phyloP scores from a whole-genome alignment of 37 sponge, comb jelly and placozoan genomes.

The Eunapius fragilis region DNA sequence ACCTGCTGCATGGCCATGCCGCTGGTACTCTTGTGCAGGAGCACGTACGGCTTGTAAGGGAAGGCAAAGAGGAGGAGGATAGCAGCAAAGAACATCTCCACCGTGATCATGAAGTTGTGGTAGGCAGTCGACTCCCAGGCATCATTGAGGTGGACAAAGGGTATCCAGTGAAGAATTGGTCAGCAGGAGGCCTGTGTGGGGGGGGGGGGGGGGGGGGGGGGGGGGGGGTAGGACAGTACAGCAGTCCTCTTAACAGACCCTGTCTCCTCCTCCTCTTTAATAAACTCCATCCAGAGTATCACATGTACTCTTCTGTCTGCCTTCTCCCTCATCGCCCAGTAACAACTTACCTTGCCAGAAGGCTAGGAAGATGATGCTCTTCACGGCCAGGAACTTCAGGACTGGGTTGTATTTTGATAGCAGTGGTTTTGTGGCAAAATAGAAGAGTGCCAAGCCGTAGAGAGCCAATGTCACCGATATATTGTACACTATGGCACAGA shows the following conservation, averaged over 20 bases:
- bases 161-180: conserved; percentile 67
- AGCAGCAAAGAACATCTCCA: conserved; percentile 97
- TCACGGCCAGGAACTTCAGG: conserved; percentile 93
- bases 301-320: no score
- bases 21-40: conserved; percentile 66
- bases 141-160: conserved; percentile 34
- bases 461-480: conserved; percentile 92
- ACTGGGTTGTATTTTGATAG: conserved; percentile 88
- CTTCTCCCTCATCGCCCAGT: no score
- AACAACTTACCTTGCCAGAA: conserved; percentile 94
- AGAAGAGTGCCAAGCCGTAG: conserved; percentile 94
- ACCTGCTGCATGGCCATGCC: conserved; percentile 81
- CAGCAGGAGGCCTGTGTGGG: conserved; percentile 80
- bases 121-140: conserved; percentile 57
- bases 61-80: conserved; percentile 88
- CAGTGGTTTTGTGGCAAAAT: conserved; percentile 80
- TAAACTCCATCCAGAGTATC: no score
- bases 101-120: conserved; percentile 95
- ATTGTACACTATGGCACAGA: conserved; percentile 89
- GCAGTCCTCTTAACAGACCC: no score
- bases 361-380: conserved; percentile 87
- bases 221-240: no score
- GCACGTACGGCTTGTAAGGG: conserved; percentile 79
- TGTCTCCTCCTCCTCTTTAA: no score
- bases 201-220: conserved; percentile 50